Conservation (phyloP, 2,888 invertebrate genomes). For the Pediacus dermestoides region DNA sequence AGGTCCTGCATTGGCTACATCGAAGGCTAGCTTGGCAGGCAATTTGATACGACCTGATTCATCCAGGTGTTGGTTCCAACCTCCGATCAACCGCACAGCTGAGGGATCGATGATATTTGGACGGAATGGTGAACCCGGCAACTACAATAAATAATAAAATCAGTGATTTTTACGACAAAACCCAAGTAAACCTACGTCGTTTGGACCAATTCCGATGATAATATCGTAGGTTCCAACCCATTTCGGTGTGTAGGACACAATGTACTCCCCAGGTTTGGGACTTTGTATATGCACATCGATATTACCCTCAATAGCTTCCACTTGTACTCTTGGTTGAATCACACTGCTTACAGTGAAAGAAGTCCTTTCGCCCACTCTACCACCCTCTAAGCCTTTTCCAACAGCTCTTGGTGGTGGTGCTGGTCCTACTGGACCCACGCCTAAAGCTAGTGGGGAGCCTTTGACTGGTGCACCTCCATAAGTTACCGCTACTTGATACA, state of each 20-base stretch:
- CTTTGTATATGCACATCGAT: constrained; percentile 57
- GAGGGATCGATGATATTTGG: constrained; percentile 68
- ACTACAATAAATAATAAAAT: constrained; percentile 29
- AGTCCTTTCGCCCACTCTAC: constrained; percentile 68
- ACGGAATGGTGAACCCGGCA: constrained; percentile 61
- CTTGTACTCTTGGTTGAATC: constrained; percentile 62
- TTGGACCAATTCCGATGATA: constrained; percentile 59
- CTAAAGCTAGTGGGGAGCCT: constrained; percentile 56
- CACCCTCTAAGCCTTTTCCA: constrained; percentile 66
- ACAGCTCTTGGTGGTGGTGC: constrained; percentile 59
- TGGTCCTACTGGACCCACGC: constrained; percentile 60
- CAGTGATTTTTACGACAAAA: background rate
- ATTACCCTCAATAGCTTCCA: constrained; percentile 51
- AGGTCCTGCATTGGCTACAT: constrained; percentile 86
- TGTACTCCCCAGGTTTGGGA: constrained; percentile 71
- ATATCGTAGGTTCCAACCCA: constrained; percentile 92
- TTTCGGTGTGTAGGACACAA: constrained; percentile 84
- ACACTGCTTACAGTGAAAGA: constrained; percentile 66
- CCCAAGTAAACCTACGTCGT: constrained; percentile 44
- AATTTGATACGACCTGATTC: constrained; percentile 68
- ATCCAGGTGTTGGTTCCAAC: constrained; percentile 81
- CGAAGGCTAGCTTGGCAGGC: constrained; percentile 79
- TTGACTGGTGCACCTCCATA: constrained; percentile 63
- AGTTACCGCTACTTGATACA: constrained; percentile 62
- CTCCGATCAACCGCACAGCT: constrained; percentile 73